Evolutionary conservation across 2,797 vertebrate genomes (phyloP), one percentile per base, ranked within the genome.

Genomic region (Molothrus ater): DNA sequence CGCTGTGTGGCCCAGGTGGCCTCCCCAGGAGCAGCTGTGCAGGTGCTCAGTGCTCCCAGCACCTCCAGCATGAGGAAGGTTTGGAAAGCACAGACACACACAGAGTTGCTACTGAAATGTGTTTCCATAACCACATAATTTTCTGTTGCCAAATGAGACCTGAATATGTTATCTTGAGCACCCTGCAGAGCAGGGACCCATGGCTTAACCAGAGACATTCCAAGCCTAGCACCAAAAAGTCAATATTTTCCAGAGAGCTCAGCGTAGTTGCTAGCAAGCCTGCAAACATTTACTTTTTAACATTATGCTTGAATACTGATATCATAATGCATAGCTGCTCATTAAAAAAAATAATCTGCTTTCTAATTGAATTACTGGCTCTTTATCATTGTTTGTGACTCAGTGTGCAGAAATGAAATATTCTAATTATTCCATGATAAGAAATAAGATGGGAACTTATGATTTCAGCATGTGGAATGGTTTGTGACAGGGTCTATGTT

Each of bases 351-450:
- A 76, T 19, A 60, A 82, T 40, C 78, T 34, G 29, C 68, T 92
- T 86, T 86, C 86, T 93, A 93, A 88, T 82, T 94, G 48, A 95
- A 93, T 93, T 95, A 81, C 64, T 68, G 57, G 18, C 31, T 76
- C 92, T 93, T 82, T 88, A 70, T 92, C 78, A 32, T 61, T 87
- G 74, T 76, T 95, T 93, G 68, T 71, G 56, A 78, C 86, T 86
- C 57, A 32, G 73, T 31, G 34, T 59, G 40, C 60, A 82, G 80
- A 87, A 91, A 69, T 69, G 61, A 90, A 84, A 92, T 93, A 93
- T 64, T 95, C 64, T 90, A 86, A 95, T 90, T 82, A 71, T 86
- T 93, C 92, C 53, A 47, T 32, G 28, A 90, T 88, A 82, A 88
- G 78, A 88, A 94, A 63, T 28, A 81, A 87, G 88, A 84, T 74